Evolutionary conservation across 1,140 invertebrate genomes (phyloP), one percentile per base, ranked within the genome.

Genomic region (Spodoptera litura): DNA sequence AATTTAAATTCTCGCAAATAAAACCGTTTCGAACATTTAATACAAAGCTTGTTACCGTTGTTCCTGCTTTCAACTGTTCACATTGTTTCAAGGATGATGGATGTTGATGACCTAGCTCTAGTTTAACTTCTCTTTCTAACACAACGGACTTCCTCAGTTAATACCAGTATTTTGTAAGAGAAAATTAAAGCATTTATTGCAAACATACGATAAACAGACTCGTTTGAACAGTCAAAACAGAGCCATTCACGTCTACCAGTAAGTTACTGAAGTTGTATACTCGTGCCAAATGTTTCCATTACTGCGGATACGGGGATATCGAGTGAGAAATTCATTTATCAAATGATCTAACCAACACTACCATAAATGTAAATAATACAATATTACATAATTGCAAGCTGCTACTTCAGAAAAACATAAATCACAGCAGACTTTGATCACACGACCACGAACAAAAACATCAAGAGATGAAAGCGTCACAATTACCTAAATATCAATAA

Each of bases 401-500:
- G 20, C 20, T 20, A 20, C 20, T 38, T 6, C 10, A 13, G 15
- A 44, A 35, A n/a, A 38, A 15, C 9, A n/a, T 64, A 35, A 64
- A 62, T 44, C 35, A 44, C 35, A 44, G 12, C 0, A 13, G 35
- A 44, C 61, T 64, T 64, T 64, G 61, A 64, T 44, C 61, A 25
- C n/a, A 6, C 31, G 13, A 31, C 3, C 25, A 61, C 58, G 44
- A 66, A 66, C 44, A 38, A 49, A 4, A 35, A 35, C 15, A 11
- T 0, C 66, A 56, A 56, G 53, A 71, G 6, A 71, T 56, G 68
- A 71, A 71, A 56, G 27, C 58, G 20, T 13, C 44, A 53, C 12
- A 75, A 62, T 62, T 61, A 62, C 58, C 71, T 9, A 53, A 75
- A 75, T 62, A 62, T 75, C 72, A 75, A 75, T 75, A 75, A 70